These are phyloP conservation scores for fruit fly (Drosophila melanogaster) DNA, from an alignment of 1,140 invertebrate species.

Conservation along the genomic window DNA sequence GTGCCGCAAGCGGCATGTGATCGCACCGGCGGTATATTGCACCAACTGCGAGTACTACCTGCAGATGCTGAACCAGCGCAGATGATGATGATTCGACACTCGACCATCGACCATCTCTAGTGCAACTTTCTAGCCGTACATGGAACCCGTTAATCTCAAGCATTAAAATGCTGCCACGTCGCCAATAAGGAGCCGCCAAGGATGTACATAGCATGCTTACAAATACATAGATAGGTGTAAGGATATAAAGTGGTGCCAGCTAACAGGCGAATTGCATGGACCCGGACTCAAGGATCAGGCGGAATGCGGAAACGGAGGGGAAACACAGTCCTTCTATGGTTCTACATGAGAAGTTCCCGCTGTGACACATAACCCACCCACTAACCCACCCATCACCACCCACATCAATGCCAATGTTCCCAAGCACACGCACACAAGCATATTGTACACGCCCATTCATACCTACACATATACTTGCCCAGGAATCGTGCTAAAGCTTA, in stretches of 20 bases:
- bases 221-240: constrained; percentile 7
- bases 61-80: constrained; percentile 86
- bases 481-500: not conserved
- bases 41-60: constrained; percentile 96
- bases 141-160: constrained; percentile 76
- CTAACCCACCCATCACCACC: constrained; percentile 17
- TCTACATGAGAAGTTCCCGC: constrained; percentile 69
- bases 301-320: constrained; percentile 13
- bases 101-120: constrained; percentile 5
- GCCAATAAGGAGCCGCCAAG: constrained; percentile 33
- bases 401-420: constrained; percentile 23
- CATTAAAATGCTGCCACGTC: constrained; percentile 69
- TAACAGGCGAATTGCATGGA: not conserved
- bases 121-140: constrained; percentile 52
- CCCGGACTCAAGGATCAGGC: constrained; percentile 14
- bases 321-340: constrained; percentile 74
- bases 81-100: constrained; percentile 48
- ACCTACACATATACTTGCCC: constrained; percentile 48
- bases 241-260: not conserved
- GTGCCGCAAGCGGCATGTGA: constrained; percentile 92
- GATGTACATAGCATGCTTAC: constrained; percentile 51
- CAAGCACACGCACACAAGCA: constrained; percentile 50
- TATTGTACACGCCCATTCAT: constrained; percentile 11
- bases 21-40: constrained; percentile 91
- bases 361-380: constrained; percentile 51